Conservation (phyloP, 2,888 invertebrate genomes). For the Stenichneumon culpator region DNA sequence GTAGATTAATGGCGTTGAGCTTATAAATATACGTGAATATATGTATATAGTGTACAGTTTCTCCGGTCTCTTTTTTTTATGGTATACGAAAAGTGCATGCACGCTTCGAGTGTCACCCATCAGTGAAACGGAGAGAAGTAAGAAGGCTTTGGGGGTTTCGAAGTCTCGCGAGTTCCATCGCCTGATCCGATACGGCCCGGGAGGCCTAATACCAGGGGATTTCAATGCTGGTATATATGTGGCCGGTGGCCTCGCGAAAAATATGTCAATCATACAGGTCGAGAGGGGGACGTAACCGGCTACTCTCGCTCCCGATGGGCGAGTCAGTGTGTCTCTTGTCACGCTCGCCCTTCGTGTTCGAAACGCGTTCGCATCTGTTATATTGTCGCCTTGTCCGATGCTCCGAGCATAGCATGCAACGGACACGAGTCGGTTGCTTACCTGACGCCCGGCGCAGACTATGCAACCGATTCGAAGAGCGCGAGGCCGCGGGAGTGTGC, state of each 20-base stretch:
- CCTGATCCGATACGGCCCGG: conserved; percentile 49
- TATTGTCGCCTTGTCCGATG: conserved; percentile 59
- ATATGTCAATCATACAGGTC: conserved; percentile 82
- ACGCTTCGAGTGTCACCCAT: conserved; percentile 60
- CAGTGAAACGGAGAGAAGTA: conserved; percentile 42
- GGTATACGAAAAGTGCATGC: conserved; percentile 38
- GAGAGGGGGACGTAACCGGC: conserved; percentile 49
- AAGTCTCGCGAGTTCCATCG: conserved; percentile 48
- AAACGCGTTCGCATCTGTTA: conserved; percentile 61
- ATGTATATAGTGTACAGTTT: conserved; percentile 14
- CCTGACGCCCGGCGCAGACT: not conserved
- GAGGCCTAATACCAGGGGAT: conserved; percentile 66
- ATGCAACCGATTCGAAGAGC: not conserved
- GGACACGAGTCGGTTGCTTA: conserved; percentile 22
- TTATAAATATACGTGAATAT: not conserved
- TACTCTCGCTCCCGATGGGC: conserved; percentile 63
- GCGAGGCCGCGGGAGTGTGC: not conserved
- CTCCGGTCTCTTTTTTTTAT: conserved; percentile 10
- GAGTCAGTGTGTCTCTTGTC: conserved; percentile 51
- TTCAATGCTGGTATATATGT: conserved; percentile 62
- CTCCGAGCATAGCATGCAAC: conserved; percentile 16
- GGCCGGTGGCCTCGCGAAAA: conserved; percentile 76
- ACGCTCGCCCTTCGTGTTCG: conserved; percentile 42
- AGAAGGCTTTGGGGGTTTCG: conserved; percentile 47
- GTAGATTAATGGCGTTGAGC: conserved; percentile 65